A percentile compares a stretch with the other conserved stretches of the same genome.
These are phyloP conservation scores for Clusia tigrina DNA, from an alignment of 2,888 invertebrate species.

Conservation along the genomic window DNA sequence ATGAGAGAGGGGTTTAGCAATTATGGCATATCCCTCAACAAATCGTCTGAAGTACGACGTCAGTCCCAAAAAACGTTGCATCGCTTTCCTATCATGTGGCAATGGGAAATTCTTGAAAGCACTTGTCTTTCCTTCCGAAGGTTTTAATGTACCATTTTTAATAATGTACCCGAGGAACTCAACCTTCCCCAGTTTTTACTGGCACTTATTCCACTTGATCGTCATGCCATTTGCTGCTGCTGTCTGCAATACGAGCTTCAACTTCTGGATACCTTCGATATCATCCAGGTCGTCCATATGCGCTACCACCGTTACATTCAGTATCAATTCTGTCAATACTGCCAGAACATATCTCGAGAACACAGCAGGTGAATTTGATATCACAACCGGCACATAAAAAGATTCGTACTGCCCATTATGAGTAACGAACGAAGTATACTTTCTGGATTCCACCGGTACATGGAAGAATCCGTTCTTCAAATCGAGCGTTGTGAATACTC, in stretches of 20 bases:
- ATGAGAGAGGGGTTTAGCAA: no score
- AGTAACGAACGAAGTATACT: conserved; percentile 32
- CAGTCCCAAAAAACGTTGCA: no score
- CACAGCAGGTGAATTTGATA: conserved; percentile 32
- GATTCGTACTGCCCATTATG: conserved; percentile 35
- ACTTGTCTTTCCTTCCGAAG: conserved; percentile 21
- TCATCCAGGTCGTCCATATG: conserved; percentile 37
- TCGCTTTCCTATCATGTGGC: conserved; percentile 23
- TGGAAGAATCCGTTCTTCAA: conserved; percentile 35
- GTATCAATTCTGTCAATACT: conserved; percentile 31
- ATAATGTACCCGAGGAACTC: conserved; percentile 32
- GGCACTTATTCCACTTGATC: conserved; percentile 37
- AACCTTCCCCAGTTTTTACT: conserved; percentile 29
- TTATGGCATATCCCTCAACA: no score
- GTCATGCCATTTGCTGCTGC: conserved; percentile 26
- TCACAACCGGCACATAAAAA: conserved; percentile 32
- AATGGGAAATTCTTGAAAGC: conserved; percentile 26
- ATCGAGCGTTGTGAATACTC: conserved; percentile 30
- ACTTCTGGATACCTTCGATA: conserved; percentile 27
- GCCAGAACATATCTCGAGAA: conserved; percentile 31
- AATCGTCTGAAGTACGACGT: no score
- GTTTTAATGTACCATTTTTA: conserved; percentile 25
- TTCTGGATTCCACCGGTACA: conserved; percentile 31
- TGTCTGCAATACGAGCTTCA: conserved; percentile 20
- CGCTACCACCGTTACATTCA: conserved; percentile 21